These are phyloP conservation scores for Pseudorasbora parva DNA, from an alignment of 2,113 vertebrate genomes.

Conservation along the genomic window DNA sequence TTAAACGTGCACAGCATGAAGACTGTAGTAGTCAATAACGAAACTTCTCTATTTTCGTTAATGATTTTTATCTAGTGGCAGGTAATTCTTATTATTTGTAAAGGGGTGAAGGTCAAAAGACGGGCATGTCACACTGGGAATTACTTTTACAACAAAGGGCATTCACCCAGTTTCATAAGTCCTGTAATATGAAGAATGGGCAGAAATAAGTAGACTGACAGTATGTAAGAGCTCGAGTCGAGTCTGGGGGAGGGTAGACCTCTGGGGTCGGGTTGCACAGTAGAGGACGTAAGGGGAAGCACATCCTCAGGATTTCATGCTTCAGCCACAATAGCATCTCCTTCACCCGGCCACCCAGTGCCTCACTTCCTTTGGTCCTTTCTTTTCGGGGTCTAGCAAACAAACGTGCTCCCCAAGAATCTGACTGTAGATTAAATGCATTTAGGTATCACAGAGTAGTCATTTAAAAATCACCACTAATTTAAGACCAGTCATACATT, in stretches of 20 bases:
- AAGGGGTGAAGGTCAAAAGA: background rate
- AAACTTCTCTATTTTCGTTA: background rate
- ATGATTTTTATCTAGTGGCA: background rate
- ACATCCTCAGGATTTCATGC: conserved; percentile 47
- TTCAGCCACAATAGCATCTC: conserved; percentile 42
- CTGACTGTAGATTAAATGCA: background rate
- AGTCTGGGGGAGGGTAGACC: conserved; percentile 35
- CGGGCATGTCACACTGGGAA: background rate
- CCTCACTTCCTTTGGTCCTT: conserved; percentile 31
- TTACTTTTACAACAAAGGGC: background rate
- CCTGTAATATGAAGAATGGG: background rate
- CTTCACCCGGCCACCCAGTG: conserved; percentile 37
- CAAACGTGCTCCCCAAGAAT: background rate
- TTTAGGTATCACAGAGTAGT: no score
- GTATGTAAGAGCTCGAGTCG: conserved; percentile 8
- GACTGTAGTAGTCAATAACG: background rate
- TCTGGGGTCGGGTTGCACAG: background rate
- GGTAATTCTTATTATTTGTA: background rate
- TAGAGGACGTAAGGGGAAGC: conserved; percentile 33
- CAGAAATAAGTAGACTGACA: conserved; percentile 4
- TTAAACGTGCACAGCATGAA: background rate
- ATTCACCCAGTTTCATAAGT: background rate
- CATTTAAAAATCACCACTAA: no score
- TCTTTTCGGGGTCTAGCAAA: background rate
- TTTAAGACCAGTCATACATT: no score